phyloP scores from a whole-genome alignment of 2,797 vertebrate species.

The Knipowitschia caucasica region DNA sequence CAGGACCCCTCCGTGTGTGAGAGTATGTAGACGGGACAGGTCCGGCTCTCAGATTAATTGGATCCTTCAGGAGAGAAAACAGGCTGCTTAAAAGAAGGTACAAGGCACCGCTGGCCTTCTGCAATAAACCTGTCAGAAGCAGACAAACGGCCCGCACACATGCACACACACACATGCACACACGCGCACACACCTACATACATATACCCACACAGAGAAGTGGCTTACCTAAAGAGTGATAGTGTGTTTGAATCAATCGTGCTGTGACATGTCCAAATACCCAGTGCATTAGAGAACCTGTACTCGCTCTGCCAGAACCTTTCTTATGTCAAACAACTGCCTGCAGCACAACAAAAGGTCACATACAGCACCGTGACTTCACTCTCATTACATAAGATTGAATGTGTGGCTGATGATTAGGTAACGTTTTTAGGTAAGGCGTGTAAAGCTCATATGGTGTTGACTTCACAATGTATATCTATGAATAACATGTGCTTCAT shows the following conservation, averaged over 20 bases:
- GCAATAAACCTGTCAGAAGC: constrained; percentile 72
- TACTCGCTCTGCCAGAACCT: constrained; percentile 45
- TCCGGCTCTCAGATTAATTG: constrained; percentile 66
- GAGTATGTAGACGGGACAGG: constrained; percentile 34
- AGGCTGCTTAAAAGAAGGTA: constrained; percentile 67
- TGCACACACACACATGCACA: constrained; percentile 10
- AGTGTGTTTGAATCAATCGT: constrained; percentile 40
- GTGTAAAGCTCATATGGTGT: constrained; percentile 8
- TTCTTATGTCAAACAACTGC: constrained; percentile 56
- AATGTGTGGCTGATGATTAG: constrained; percentile 14
- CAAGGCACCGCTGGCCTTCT: constrained; percentile 53
- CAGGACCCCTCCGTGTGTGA: constrained; percentile 13
- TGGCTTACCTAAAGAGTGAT: constrained; percentile 55
- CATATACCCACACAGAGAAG: constrained; percentile 35
- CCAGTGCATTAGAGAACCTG: constrained; percentile 61
- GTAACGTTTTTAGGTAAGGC: constrained; percentile 9
- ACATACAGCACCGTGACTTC: constrained; percentile 35
- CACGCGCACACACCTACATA: constrained; percentile 14
- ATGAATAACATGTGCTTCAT: no score
- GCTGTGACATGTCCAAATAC: constrained; percentile 65
- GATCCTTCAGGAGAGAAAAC: constrained; percentile 70
- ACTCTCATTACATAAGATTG: constrained; percentile 36
- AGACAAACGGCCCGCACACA: constrained; percentile 53
- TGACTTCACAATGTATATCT: no score
- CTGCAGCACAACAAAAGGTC: constrained; percentile 54